Evolutionary conservation across 2,113 vertebrate species (phyloP), one percentile per base, ranked within the genome.

Genomic region (Garra rufa): DNA sequence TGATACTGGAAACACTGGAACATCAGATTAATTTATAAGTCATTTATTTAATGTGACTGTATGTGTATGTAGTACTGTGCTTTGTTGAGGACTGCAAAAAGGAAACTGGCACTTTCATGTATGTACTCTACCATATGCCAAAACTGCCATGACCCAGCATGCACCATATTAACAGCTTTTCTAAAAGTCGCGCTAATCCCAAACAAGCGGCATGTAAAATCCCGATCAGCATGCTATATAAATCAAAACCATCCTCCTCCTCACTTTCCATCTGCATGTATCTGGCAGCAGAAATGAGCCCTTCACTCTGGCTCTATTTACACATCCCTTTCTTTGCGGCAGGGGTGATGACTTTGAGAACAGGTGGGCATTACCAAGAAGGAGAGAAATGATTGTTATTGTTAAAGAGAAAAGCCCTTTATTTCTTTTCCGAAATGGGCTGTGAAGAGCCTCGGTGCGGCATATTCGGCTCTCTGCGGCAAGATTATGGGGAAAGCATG

Each of bases 321-420:
- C 76, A 50, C 41, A 38, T 65, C 55, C 48, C 38, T 74, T 73
- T 76, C 67, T 48, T 85, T 48, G 34, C 15, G 43, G 38, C 83
- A 81, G 65, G 43, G 67, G 67, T 38, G n/a, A 76, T 70, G 71
- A 86, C 59, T 74, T 80, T 76, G 80, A 55, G 77, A 81, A 80
- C 65, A 74, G 76, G n/a, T 85, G 63, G 63, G 67, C 65, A 80
- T 80, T 73, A 79, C 69, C 24, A 70, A 63, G 70, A 85, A 80
- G 46, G 55, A 77, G 38, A 77, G 61, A 52, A 70, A 70, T 63
- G n/a, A 76, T 55, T 71, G 71, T 76, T 76, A 76, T 76, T 76
- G 79, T 75, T 76, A 76, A 81, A 85, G 46, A 77, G 65, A 65
- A 77, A 86, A 83, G 41, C 73, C 76, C 61, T 69, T 76, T 78